Conservation (phyloP, 2,797 vertebrate species). For the Alca torda region DNA sequence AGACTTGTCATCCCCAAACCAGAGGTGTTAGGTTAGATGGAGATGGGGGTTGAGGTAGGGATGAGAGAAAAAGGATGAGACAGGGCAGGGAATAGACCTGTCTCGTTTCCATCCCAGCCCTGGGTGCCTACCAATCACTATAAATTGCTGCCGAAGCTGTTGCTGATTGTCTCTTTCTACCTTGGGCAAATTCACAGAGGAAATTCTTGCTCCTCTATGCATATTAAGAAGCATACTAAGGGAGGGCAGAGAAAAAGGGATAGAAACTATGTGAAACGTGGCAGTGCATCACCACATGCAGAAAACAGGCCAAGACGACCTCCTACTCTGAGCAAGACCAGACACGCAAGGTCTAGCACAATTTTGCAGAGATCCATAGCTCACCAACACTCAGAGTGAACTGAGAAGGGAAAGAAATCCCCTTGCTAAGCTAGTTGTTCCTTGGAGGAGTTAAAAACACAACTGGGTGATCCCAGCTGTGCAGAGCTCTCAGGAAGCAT, state of each 20-base stretch:
- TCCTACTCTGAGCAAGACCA: background rate
- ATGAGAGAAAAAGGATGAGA: background rate
- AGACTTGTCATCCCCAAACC: fast-evolving
- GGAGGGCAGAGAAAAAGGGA: background rate
- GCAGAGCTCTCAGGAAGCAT: background rate
- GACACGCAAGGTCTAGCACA: background rate
- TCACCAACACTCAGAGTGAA: background rate
- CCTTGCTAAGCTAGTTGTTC: background rate
- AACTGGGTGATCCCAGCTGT: background rate
- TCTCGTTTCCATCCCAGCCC: background rate
- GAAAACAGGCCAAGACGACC: background rate
- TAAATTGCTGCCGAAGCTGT: background rate
- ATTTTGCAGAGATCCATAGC: background rate
- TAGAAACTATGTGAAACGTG: background rate
- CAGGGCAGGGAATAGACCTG: background rate
- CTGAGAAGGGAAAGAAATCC: background rate
- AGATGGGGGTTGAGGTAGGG: background rate
- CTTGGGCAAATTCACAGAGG: background rate
- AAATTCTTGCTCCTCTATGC: background rate
- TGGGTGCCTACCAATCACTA: too few relatives aligned
- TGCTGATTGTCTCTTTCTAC: background rate
- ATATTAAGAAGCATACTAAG: background rate
- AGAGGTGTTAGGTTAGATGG: background rate
- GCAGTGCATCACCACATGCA: background rate
- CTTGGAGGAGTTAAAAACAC: background rate